These are phyloP conservation scores for Glossosoma conforme DNA, from an alignment of 1,140 invertebrate species.

Conservation along the genomic window DNA sequence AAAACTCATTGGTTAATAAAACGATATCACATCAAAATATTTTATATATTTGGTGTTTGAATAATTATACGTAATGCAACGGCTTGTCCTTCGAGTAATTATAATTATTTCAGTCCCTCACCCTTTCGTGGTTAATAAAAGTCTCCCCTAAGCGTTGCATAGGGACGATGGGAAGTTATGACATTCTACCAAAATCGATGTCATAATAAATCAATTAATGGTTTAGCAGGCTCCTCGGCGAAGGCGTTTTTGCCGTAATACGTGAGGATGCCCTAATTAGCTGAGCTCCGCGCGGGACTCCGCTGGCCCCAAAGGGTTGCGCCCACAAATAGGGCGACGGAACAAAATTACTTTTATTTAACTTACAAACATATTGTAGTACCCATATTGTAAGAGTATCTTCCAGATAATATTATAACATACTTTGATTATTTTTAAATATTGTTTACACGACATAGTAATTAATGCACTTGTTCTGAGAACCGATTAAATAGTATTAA, in stretches of 20 bases:
- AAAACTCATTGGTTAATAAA: too few relatives aligned
- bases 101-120: slow-evolving; percentile 10
- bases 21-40: too few relatives aligned
- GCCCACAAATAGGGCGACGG: slow-evolving; percentile 16
- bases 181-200: slow-evolving; percentile 32
- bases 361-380: too few relatives aligned
- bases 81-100: slow-evolving; percentile 19
- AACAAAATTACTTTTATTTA: slow-evolving; percentile 32
- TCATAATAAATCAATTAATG: slow-evolving; percentile 34
- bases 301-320: slow-evolving; percentile 23
- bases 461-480: too few relatives aligned
- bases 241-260: slow-evolving; percentile 27
- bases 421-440: too few relatives aligned
- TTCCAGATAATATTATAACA: too few relatives aligned
- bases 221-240: slow-evolving; percentile 14
- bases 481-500: too few relatives aligned
- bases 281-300: slow-evolving; percentile 8
- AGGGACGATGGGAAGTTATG: slow-evolving; percentile 23
- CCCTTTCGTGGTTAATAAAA: slow-evolving; percentile 12
- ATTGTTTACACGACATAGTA: too few relatives aligned
- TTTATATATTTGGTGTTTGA: too few relatives aligned
- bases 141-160: slow-evolving; percentile 16
- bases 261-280: slow-evolving; percentile 31
- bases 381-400: too few relatives aligned
- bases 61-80: too few relatives aligned